Evolutionary conservation across 64 coral and sea anemone genomes (phyloP), one percentile per base, ranked within the genome.

Genomic region (Porites australiensis): DNA sequence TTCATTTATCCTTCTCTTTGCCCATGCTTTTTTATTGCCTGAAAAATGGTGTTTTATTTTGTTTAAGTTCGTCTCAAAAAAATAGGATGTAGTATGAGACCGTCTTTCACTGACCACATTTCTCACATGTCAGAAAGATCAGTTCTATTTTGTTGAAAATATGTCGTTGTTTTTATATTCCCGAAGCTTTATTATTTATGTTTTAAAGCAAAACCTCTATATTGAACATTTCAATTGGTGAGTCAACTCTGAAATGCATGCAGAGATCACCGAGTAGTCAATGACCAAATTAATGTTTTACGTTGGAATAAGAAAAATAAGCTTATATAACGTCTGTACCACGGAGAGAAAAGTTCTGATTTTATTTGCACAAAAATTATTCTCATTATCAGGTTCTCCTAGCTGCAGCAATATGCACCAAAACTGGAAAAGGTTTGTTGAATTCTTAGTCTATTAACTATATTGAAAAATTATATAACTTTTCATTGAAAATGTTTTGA

Each of bases 401-500:
- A 23, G 98, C 98, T 15, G 91, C 98, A 72, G 98, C 98, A 88
- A 99, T 99, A 96, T 99, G 98, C 54, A 99, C 98, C 50, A 99
- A 99, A 67, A 93, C 88, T 44, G 98, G 98, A 76, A 99, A 99
- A 93, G 98, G 98, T 99, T 75, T 52, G 98, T 21, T 47, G 54
- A 60, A 51, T 47, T 55, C 64, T 75, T 46, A 77, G 50, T 71
- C 8, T 18, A 57, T 77, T 1, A 37, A 37, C 27, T 37, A 37
- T 37, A 37, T 37, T 37, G 27, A 37, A 37, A 37, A 37, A 37
- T 37, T 37, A 37, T 37, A 37, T 37, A 37, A 37, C 27, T 37
- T 37, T 37, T 37, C 27, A 37, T 37, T 1, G 27, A 37, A 37
- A 37, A 37, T 37, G 27, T 37, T 37, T 37, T 37, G 27, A 37